These are phyloP conservation scores for Esox niger DNA, from an alignment of 2,113 vertebrate genomes.

Conservation along the genomic window DNA sequence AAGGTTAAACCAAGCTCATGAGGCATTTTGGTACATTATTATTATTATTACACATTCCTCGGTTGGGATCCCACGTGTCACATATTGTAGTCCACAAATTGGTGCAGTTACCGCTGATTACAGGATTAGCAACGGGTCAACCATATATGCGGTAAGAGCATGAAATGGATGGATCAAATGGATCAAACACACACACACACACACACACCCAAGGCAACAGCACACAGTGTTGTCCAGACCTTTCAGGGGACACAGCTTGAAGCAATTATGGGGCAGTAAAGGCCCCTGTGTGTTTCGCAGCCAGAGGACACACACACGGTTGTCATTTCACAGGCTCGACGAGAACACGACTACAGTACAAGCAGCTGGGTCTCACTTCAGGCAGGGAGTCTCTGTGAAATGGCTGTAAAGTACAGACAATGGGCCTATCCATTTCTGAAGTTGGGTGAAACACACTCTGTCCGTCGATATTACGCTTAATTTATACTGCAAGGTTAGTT, in stretches of 20 bases:
- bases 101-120: too few species aligned
- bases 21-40: too few species aligned
- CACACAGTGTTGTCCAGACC: slow-evolving; percentile 38
- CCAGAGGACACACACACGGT: slow-evolving; percentile 55
- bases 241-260: slow-evolving; percentile 69
- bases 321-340: slow-evolving; percentile 57
- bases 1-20: too few species aligned
- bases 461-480: background rate
- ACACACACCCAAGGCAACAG: slow-evolving; percentile 16
- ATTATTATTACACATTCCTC: too few species aligned
- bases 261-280: slow-evolving; percentile 69
- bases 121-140: too few species aligned
- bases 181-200: background rate
- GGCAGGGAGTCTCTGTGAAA: slow-evolving; percentile 45
- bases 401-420: slow-evolving; percentile 11
- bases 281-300: slow-evolving; percentile 49
- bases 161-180: too few species aligned
- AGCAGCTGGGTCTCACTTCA: slow-evolving; percentile 60
- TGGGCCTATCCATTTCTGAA: background rate
- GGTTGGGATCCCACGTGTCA: too few species aligned
- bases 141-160: too few species aligned
- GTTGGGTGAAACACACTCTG: background rate
- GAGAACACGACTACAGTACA: slow-evolving; percentile 53
- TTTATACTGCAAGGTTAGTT: too few species aligned
- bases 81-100: too few species aligned